These are phyloP conservation scores for Andrena chrysosceles DNA, from an alignment of 2,888 invertebrate genomes.

Conservation along the genomic window DNA sequence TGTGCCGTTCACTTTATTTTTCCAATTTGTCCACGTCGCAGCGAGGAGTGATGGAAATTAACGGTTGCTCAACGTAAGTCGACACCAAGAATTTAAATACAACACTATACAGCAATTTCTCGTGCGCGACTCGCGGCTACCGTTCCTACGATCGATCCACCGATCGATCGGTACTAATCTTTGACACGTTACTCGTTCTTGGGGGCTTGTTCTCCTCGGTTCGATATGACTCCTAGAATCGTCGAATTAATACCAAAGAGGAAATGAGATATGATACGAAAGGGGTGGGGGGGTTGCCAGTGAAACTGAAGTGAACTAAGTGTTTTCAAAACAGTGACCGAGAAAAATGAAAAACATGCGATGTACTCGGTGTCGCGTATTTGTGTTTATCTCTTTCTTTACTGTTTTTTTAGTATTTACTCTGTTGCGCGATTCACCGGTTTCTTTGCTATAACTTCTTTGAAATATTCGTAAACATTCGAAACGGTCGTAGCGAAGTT, in stretches of 20 bases:
- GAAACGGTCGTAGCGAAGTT: neutral
- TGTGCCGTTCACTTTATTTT: constrained; percentile 41
- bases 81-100: constrained; percentile 23
- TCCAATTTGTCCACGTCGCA: constrained; percentile 34
- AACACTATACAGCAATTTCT: constrained; percentile 13
- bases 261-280: constrained; percentile 38
- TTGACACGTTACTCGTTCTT: constrained; percentile 9
- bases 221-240: neutral
- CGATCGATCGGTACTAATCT: constrained; percentile 27
- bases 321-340: constrained; percentile 15
- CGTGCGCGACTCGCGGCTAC: constrained; percentile 11
- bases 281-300: constrained; percentile 8
- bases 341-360: constrained; percentile 12
- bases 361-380: neutral
- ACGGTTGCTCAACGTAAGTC: constrained; percentile 34
- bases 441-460: neutral
- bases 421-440: neutral
- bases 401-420: neutral
- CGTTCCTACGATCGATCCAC: neutral
- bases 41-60: constrained; percentile 36
- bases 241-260: constrained; percentile 11
- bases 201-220: neutral
- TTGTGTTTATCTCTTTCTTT: neutral
- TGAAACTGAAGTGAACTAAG: constrained; percentile 15
- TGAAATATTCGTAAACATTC: no score